Percentiles rank a stretch among this genome's conserved stretches.
Evolutionary conservation across 2,113 vertebrate species (phyloP).

Genomic region (Amazona vittata): DNA sequence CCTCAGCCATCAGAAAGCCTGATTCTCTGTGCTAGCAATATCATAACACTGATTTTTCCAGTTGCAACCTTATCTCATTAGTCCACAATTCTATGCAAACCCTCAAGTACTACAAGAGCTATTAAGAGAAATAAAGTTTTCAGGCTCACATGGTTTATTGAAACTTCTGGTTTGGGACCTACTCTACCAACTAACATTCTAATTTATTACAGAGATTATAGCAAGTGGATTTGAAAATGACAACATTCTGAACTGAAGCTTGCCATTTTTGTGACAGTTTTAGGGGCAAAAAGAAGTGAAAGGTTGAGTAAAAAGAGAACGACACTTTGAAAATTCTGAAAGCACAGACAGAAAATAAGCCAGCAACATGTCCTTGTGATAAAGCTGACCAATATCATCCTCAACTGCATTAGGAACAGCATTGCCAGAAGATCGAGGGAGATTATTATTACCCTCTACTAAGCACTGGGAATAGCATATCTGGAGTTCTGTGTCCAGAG

Average conservation of each 20-base stretch:
- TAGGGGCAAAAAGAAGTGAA: not conserved
- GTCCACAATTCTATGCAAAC: not conserved
- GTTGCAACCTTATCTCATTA: not conserved
- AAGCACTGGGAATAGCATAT: not conserved
- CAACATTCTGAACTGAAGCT: not conserved
- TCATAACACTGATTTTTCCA: not conserved
- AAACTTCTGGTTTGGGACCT: not conserved
- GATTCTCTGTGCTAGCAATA: not conserved
- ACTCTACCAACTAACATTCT: not conserved
- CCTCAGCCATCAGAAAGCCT: not conserved
- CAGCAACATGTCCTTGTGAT: not conserved
- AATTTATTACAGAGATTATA: not conserved
- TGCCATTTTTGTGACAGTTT: not conserved
- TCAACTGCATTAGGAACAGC: not conserved
- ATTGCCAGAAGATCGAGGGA: fast-evolving
- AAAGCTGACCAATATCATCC: not conserved
- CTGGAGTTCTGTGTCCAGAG: not conserved
- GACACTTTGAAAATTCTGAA: not conserved
- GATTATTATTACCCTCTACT: not conserved
- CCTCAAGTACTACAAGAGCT: not conserved
- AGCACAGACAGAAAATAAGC: not conserved
- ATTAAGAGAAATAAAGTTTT: not conserved
- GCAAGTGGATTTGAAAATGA: not conserved
- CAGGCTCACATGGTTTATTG: not conserved
- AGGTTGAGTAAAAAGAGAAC: not conserved